phyloP scores from a whole-genome alignment of 2,888 invertebrate genomes.

The Drosophila dives region DNA sequence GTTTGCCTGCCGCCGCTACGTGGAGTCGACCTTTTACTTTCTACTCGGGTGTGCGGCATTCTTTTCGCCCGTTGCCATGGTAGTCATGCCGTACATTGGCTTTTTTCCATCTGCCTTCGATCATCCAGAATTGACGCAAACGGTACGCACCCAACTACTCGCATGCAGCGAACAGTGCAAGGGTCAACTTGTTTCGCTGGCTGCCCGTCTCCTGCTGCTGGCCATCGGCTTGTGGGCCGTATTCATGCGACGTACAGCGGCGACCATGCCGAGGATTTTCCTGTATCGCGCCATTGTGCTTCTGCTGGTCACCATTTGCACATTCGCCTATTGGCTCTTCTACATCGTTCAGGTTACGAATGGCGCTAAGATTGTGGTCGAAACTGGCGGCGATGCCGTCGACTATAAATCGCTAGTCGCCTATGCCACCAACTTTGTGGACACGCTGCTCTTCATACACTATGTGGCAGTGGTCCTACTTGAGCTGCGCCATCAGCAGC shows the following conservation, averaged over 20 bases:
- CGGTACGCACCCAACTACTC: conserved; percentile 89
- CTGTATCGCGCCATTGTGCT: conserved; percentile 95
- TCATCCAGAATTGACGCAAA: conserved; percentile 88
- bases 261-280: conserved; percentile 96
- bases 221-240: conserved; percentile 97
- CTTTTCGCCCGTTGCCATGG: conserved; percentile 97
- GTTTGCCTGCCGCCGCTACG: conserved; percentile 92
- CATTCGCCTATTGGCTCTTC: conserved; percentile 99
- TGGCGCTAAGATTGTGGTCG: conserved; percentile 91
- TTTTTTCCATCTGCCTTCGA: conserved; percentile 91
- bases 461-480: conserved; percentile 96
- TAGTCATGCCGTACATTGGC: conserved; percentile 95
- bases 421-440: conserved; percentile 96
- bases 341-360: conserved; percentile 95
- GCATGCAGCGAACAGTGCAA: conserved; percentile 97
- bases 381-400: conserved; percentile 90
- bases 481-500: conserved; percentile 96
- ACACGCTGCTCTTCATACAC: conserved; percentile 97
- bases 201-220: conserved; percentile 95
- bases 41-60: conserved; percentile 93
- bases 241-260: conserved; percentile 93
- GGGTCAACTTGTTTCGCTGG: conserved; percentile 95
- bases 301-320: conserved; percentile 94
- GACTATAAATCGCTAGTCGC: conserved; percentile 95
- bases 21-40: conserved; percentile 92